Conservation (phyloP, 2,113 vertebrate species). For the Antigone vipio region DNA sequence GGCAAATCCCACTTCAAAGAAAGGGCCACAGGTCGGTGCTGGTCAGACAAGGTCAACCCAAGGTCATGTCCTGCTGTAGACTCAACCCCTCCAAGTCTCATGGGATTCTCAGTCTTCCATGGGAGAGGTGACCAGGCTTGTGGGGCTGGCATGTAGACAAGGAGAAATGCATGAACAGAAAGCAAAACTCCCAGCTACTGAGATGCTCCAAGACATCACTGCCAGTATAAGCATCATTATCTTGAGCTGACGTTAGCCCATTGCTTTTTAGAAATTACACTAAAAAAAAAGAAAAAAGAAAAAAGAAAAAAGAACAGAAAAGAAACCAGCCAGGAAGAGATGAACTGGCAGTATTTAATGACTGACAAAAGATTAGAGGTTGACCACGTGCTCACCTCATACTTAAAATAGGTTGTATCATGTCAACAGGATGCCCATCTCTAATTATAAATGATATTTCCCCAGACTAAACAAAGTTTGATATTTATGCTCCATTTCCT, state of each 20-base stretch:
- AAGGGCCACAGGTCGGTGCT: neutral
- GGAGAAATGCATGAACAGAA: neutral
- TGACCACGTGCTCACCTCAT: neutral
- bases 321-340: neutral
- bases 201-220: neutral
- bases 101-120: neutral
- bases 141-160: neutral
- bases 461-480: constrained; percentile 50
- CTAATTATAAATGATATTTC: constrained; percentile 52
- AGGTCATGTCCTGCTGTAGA: neutral
- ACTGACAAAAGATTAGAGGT: neutral
- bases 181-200: neutral
- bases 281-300: neutral
- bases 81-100: neutral
- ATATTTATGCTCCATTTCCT: constrained; percentile 49
- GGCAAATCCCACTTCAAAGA: neutral
- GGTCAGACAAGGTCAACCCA: neutral
- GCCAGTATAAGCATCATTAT: neutral
- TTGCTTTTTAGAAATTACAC: neutral
- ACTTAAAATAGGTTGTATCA: constrained; percentile 25
- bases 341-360: neutral
- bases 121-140: neutral
- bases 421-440: constrained; percentile 56
- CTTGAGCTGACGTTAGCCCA: neutral
- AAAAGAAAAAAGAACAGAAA: neutral